Evolutionary conservation across 2,888 invertebrate genomes (phyloP).

Genomic region (Malthinus seriepunctatus): DNA sequence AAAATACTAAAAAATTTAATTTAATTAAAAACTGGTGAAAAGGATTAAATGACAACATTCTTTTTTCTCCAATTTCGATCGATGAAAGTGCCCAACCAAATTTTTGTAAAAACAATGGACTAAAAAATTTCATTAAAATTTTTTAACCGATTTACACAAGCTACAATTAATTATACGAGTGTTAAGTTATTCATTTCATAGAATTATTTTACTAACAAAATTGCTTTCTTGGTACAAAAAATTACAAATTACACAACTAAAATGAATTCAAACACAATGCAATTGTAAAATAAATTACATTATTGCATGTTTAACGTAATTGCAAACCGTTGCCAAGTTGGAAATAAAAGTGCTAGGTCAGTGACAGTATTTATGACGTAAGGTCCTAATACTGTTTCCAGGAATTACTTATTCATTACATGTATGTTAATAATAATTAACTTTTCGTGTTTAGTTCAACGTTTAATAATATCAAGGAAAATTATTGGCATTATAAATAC

Average conservation of each 20-base stretch:
- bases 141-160: too few relatives aligned
- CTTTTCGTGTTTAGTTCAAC: too few relatives aligned
- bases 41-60: not conserved
- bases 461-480: too few relatives aligned
- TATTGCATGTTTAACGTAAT: constrained; percentile 20
- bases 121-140: too few relatives aligned
- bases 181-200: too few relatives aligned
- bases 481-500: too few relatives aligned
- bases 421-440: constrained; percentile 5
- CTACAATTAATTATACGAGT: too few relatives aligned
- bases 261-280: constrained; percentile 23
- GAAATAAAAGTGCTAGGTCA: constrained; percentile 24
- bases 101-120: too few relatives aligned
- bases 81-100: too few relatives aligned
- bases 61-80: not conserved
- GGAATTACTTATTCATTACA: constrained; percentile 17
- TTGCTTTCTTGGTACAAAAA: too few relatives aligned
- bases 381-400: constrained; percentile 15
- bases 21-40: not conserved
- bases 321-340: constrained; percentile 21
- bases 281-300: constrained; percentile 19
- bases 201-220: too few relatives aligned
- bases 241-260: not conserved
- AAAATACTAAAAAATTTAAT: too few relatives aligned
- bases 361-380: constrained; percentile 23